Conservation (phyloP, 2,113 vertebrate genomes). For the Poicephalus gulielmi region DNA sequence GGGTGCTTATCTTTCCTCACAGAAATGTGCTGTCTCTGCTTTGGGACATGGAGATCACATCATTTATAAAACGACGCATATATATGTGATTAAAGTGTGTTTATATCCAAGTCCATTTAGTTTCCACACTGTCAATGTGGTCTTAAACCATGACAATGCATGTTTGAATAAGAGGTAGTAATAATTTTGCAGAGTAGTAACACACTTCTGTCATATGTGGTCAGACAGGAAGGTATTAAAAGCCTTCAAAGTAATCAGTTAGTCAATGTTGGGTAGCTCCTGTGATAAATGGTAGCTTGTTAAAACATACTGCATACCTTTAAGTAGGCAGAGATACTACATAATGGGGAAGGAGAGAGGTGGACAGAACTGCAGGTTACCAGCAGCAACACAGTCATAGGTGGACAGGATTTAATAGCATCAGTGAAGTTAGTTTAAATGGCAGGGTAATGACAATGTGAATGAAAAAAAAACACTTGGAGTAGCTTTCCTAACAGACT, state of each 20-base stretch:
- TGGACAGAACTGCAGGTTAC: neutral
- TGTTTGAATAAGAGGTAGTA: neutral
- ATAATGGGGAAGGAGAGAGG: neutral
- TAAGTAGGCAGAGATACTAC: neutral
- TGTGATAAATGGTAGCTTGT: neutral
- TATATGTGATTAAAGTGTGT: neutral
- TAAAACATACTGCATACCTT: neutral
- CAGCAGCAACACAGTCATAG: neutral
- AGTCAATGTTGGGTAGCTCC: neutral
- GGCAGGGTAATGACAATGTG: neutral
- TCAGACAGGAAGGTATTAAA: neutral
- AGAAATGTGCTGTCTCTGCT: neutral
- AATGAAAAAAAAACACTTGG: neutral
- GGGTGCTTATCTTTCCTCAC: neutral
- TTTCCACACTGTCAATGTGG: neutral
- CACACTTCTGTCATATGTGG: neutral
- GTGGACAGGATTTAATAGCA: neutral
- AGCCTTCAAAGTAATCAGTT: neutral
- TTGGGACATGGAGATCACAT: rapidly evolving
- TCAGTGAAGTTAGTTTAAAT: neutral
- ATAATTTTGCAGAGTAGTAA: neutral
- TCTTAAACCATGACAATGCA: neutral
- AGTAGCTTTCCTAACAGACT: neutral
- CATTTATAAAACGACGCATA: neutral
- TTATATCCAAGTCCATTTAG: neutral